Evolutionary conservation across 2,113 vertebrate species (phyloP).

Genomic region (Origma solitaria): DNA sequence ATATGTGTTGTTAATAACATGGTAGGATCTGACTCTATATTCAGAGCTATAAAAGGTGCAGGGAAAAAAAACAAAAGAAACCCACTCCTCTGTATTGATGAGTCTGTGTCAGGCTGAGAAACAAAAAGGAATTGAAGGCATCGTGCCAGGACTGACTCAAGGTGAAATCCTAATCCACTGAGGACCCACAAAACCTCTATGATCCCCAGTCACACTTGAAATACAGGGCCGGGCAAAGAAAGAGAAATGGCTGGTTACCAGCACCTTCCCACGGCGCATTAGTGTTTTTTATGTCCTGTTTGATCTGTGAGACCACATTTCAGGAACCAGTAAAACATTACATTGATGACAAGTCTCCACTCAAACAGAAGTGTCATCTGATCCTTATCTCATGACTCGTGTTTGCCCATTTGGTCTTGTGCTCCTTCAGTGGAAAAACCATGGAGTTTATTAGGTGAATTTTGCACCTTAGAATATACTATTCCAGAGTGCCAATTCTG

Average conservation of each 20-base stretch:
- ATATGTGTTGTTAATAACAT: background rate
- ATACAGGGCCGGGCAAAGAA: background rate
- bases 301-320: background rate
- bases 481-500: background rate
- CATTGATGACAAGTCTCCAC: background rate
- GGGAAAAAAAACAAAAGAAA: accelerated
- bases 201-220: accelerated
- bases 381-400: background rate
- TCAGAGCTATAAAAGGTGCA: background rate
- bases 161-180: background rate
- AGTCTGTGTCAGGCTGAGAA: background rate
- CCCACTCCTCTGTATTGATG: accelerated
- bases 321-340: background rate
- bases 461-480: background rate
- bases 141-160: background rate
- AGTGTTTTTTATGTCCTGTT: background rate
- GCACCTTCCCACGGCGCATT: background rate
- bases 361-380: background rate
- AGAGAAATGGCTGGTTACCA: background rate
- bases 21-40: background rate
- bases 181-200: background rate
- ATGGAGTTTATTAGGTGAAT: background rate
- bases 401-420: background rate
- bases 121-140: background rate
- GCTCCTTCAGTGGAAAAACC: background rate